Percentiles rank a stretch among this genome's conserved stretches.
These are phyloP conservation scores for Hylaea fasciaria DNA, from an alignment of 2,888 invertebrate species.

Conservation along the genomic window DNA sequence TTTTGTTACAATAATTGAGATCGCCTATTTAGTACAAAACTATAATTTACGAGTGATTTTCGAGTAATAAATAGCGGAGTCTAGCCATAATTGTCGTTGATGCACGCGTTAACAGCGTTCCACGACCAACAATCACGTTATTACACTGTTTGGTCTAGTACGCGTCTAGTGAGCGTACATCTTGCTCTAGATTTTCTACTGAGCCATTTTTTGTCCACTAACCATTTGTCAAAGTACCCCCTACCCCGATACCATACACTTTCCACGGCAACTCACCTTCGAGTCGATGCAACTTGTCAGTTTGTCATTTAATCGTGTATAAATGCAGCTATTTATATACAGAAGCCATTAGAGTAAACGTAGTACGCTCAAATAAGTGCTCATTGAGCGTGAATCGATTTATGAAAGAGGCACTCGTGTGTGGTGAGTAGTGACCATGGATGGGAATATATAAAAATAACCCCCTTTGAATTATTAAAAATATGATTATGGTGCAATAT, in stretches of 20 bases:
- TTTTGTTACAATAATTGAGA: too few relatives aligned
- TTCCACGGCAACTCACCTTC: background rate
- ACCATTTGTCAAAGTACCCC: constrained; percentile 3
- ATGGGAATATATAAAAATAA: constrained; percentile 62
- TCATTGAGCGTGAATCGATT: constrained; percentile 68
- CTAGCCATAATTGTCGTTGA: constrained; percentile 70
- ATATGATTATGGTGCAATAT: constrained; percentile 57
- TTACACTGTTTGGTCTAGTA: constrained; percentile 71
- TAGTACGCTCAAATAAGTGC: constrained; percentile 67
- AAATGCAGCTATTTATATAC: constrained; percentile 26
- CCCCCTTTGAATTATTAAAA: constrained; percentile 61
- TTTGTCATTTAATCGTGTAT: constrained; percentile 22
- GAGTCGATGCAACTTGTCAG: constrained; percentile 2
- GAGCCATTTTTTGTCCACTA: constrained; percentile 17
- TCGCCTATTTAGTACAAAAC: constrained; percentile 3
- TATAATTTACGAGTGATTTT: constrained; percentile 30
- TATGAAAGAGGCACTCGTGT: constrained; percentile 65
- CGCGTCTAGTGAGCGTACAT: constrained; percentile 55
- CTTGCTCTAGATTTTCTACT: constrained; percentile 43
- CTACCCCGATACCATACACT: background rate
- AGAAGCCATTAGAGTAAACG: constrained; percentile 50
- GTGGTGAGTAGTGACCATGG: constrained; percentile 55
- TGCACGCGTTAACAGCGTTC: constrained; percentile 67
- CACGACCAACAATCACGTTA: constrained; percentile 74
- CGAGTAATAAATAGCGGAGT: constrained; percentile 40